Evolutionary conservation across 2,797 vertebrate genomes (phyloP).

Genomic region (Dromococcyx pavoninus): DNA sequence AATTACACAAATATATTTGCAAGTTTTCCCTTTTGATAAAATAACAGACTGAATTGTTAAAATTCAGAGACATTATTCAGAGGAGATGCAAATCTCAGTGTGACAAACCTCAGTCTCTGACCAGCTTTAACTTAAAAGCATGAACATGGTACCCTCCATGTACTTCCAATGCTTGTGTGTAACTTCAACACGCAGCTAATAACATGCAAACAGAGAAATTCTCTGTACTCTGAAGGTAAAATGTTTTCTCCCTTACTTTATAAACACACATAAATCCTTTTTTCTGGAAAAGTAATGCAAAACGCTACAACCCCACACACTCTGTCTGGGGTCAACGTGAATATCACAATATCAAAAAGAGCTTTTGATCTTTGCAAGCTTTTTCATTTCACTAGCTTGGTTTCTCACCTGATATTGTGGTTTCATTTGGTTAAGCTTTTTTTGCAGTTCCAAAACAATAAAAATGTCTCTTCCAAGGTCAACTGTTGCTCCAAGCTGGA

Average conservation of each 20-base stretch:
- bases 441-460: constrained; percentile 76
- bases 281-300: not conserved
- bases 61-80: not conserved
- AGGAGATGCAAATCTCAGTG: not conserved
- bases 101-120: not conserved
- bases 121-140: not conserved
- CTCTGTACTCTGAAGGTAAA: not conserved
- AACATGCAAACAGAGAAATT: accelerated
- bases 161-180: not conserved
- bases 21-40: not conserved
- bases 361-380: not conserved
- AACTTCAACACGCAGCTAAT: not conserved
- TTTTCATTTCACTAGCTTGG: not conserved
- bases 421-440: constrained; percentile 81
- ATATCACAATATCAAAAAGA: not conserved
- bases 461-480: constrained; percentile 84
- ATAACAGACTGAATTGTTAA: not conserved
- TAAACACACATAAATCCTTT: not conserved
- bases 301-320: not conserved
- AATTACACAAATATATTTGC: not conserved
- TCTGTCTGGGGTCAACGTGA: accelerated
- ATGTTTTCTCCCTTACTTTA: not conserved
- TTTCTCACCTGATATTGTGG: constrained; percentile 83
- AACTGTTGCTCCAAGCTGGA: constrained; percentile 79
- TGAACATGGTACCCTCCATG: not conserved